phyloP scores from a whole-genome alignment of 2,888 invertebrate genomes.

The Flexamia atlantica region DNA sequence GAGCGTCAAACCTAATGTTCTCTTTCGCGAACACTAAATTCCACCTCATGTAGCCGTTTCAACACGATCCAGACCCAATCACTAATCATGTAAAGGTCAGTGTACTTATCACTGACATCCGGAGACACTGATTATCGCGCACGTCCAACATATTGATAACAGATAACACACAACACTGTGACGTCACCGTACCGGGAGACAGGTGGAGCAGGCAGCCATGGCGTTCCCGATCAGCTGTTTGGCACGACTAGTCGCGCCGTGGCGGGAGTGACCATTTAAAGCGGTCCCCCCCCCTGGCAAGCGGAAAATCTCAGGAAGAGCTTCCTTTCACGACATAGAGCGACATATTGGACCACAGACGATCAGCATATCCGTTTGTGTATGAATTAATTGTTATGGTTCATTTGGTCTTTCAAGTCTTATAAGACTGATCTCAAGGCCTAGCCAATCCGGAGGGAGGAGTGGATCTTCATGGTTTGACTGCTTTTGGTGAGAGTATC shows the following conservation, averaged over 20 bases:
- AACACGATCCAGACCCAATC: too few species aligned
- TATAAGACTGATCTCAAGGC: too few species aligned
- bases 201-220: conserved; percentile 37
- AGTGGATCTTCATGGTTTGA: too few species aligned
- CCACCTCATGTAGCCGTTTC: too few species aligned
- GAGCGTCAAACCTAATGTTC: too few species aligned
- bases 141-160: conserved; percentile 10
- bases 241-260: conserved; percentile 39
- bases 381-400: too few species aligned
- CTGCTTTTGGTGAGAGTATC: too few species aligned
- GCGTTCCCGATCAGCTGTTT: conserved; percentile 28
- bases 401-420: too few species aligned
- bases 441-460: too few species aligned
- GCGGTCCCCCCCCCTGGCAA: conserved; percentile 22
- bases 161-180: conserved; percentile 2
- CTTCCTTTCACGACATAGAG: conserved; percentile 45
- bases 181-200: conserved; percentile 38
- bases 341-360: conserved; percentile 28
- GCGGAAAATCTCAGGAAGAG: conserved; percentile 47
- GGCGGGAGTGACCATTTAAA: conserved; percentile 36
- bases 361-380: background rate
- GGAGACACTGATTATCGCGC: background rate
- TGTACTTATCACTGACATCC: conserved; percentile 2
- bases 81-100: background rate
- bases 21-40: too few species aligned